Base-by-base conservation (phyloP, 2,888 invertebrate genomes). In the Rotaria sp. region DNA sequence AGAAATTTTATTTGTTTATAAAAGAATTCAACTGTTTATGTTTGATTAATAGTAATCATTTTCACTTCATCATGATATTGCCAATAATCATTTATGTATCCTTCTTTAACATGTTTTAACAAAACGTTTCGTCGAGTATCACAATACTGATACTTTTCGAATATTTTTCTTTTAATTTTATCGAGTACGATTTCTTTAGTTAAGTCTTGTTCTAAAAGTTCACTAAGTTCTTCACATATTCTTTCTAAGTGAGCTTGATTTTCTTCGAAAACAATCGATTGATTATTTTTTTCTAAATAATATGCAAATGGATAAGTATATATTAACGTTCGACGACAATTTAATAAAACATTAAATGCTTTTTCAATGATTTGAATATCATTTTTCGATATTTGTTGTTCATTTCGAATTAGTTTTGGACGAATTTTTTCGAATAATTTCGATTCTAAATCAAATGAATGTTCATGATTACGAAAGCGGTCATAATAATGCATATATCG, bases 231-330 rank as follows among this genome's bases (percentile, higher is more conserved):
- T 92, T 99, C 99, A 89, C 99, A 98, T 93, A 98, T 98, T 55
- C 97, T 96, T 92, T 99, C 99, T 88, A 99, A 92, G 92, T 98
- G 97, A 67, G 98, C 97, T 94, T 97, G 93, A 90, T 94, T 94
- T 89, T 94, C 94, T 90, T 94, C 94, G 91, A 94, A 94, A 93
- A 98, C 92, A 92, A 96, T 95, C 92, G 97, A 98, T 86, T 96
- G 93, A 21, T 96, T 94, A 10, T 96, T 96, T 88, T 94, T 93
- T 88, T 96, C 97, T 95, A 98, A 95, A 91, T 96, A 99, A 92
- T 98, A 99, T 85, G 99, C 99, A 92, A 94, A 99, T 1, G 99
- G 99, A 92, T 99, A 99, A 84, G 99, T 99, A 92, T 97, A 99
- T 91, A 99, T 97, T 86, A 99, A 93, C 4, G 98, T 97, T 91